A percentile compares a stretch with the other conserved stretches of the same genome.
These are phyloP conservation scores for Stegastes partitus DNA, from an alignment of 2,113 vertebrate species.

Conservation along the genomic window DNA sequence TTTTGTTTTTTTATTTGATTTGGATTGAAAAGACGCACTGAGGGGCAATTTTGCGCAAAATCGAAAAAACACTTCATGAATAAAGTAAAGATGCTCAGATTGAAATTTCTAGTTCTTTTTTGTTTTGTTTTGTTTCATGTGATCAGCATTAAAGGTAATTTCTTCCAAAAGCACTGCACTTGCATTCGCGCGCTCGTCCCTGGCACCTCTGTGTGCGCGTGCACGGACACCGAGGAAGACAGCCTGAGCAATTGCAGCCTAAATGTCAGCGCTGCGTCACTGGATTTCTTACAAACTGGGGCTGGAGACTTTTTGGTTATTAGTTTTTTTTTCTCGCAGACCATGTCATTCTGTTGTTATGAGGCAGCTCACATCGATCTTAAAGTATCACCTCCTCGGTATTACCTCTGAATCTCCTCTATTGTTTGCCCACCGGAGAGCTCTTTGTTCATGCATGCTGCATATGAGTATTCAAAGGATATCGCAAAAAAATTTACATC, in stretches of 20 bases:
- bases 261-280: conserved; percentile 77
- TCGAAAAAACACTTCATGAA: not conserved
- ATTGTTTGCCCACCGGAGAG: conserved; percentile 69
- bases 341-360: not conserved
- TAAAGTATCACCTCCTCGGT: conserved; percentile 23
- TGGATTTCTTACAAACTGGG: conserved; percentile 57
- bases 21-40: not conserved
- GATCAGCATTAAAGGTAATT: not conserved
- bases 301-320: conserved; percentile 60
- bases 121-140: not conserved
- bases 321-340: conserved; percentile 43
- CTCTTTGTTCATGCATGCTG: conserved; percentile 80
- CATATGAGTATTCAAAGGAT: conserved; percentile 63
- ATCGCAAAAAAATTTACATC: conserved; percentile 38
- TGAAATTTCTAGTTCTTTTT: not conserved
- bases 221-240: conserved; percentile 53
- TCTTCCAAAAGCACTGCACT: conserved; percentile 12
- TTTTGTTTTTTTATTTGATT: conserved; percentile 32
- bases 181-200: conserved; percentile 49
- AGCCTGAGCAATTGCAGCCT: conserved; percentile 54
- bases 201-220: conserved; percentile 57
- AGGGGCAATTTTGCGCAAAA: not conserved
- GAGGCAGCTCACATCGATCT: conserved; percentile 5
- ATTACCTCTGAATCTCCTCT: conserved; percentile 40
- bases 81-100: not conserved